Base-by-base conservation (phyloP, 2,888 invertebrate genomes). In the Pheosia gnoma region DNA sequence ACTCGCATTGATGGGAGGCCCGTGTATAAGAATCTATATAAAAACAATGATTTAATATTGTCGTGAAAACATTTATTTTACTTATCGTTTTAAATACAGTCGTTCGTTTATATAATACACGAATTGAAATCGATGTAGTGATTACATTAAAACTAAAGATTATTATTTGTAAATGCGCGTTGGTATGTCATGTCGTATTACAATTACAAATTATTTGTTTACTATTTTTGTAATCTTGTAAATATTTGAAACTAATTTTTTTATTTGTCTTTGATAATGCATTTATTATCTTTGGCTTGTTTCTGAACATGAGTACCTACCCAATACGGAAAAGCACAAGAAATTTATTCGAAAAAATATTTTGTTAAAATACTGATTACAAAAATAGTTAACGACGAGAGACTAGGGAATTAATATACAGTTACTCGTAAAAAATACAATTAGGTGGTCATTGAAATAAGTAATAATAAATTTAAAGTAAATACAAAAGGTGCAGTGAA, bases 1-100 rank as follows among this genome's bases (percentile, higher is more conserved):
- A 0, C 25, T 25, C 25, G 25, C 25, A 25, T 25, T 25, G 25
- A 25, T 25, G 25, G 25, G 25, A 25, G 8, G 6, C 41, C 41
- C 6, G 41, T 41, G 41, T 41, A 25, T 41, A 8, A 41, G 41
- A 41, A 8, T 41, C 41, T 25, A 25, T 41, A 41, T n/a, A 47
- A 47, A 47, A 11, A 47, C 4, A 47, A 3, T 47, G 47, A 47
- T 47, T 5, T 47, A 9, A 45, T 47, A 47, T 47, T 11, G 53
- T 36, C 53, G 53, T 54, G 36, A 54, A 38, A 54, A 54, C 53
- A 90, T 83, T 89, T 73, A 39, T 78, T 67, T 77, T 80, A 75
- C 71, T 77, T 77, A 82, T 61, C 72, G 77, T 75, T 86, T 87
- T 87, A 90, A 89, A 89, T 86, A 89, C 86, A 90, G 84, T 88